Conservation (phyloP, 2,113 vertebrate genomes). For the Eurystomus gularis region DNA sequence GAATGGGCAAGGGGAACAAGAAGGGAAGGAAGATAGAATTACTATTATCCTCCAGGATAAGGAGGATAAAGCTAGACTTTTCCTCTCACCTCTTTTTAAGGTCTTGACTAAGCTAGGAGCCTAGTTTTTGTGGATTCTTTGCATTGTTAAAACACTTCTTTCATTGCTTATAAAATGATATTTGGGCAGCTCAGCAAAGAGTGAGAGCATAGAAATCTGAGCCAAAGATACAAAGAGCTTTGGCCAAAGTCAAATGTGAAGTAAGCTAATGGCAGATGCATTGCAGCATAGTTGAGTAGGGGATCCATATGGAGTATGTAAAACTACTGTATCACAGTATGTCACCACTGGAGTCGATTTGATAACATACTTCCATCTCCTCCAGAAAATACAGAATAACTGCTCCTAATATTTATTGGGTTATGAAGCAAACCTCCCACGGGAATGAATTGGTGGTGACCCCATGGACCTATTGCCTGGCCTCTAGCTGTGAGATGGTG, state of each 20-base stretch:
- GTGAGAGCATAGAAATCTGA: neutral
- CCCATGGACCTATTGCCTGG: neutral
- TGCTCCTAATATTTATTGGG: neutral
- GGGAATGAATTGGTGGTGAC: neutral
- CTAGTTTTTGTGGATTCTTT: neutral
- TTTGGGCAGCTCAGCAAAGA: conserved; percentile 6
- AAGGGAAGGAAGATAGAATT: neutral
- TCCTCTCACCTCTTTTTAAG: neutral
- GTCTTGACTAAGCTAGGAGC: neutral
- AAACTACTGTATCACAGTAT: neutral
- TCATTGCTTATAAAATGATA: neutral
- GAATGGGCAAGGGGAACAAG: neutral
- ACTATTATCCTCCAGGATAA: neutral
- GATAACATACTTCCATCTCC: neutral
- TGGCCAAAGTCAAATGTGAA: neutral
- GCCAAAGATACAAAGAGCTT: neutral
- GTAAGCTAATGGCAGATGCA: neutral
- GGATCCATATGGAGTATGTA: neutral
- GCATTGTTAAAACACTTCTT: neutral
- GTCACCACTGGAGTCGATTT: neutral
- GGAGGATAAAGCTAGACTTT: neutral
- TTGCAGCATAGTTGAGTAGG: neutral
- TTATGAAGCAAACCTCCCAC: neutral
- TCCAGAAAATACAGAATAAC: neutral
- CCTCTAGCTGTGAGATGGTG: neutral